These are phyloP conservation scores for Oostethus manadensis DNA, from an alignment of 2,113 vertebrate genomes.

Conservation along the genomic window DNA sequence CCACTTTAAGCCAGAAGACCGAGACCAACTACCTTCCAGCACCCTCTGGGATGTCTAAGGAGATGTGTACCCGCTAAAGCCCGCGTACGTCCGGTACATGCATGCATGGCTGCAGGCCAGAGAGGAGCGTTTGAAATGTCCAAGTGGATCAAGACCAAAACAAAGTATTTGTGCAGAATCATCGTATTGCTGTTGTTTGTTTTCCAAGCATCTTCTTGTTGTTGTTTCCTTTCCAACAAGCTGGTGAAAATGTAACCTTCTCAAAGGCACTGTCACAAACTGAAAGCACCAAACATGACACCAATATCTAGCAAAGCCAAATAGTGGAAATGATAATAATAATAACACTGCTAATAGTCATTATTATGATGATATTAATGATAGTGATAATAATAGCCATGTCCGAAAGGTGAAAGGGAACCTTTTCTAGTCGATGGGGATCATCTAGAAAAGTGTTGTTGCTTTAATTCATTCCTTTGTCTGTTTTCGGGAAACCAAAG, in stretches of 20 bases:
- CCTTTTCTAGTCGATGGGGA: slow-evolving; percentile 67
- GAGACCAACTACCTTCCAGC: slow-evolving; percentile 97
- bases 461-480: slow-evolving; percentile 79
- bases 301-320: slow-evolving; percentile 99
- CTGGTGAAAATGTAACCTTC: slow-evolving; percentile 92
- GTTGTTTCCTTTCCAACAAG: slow-evolving; percentile 67
- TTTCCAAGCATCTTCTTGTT: slow-evolving; percentile 40
- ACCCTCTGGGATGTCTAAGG: slow-evolving; percentile 92
- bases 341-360: slow-evolving; percentile 65
- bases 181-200: slow-evolving; percentile 85
- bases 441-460: slow-evolving; percentile 62
- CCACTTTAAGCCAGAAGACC: slow-evolving; percentile 91
- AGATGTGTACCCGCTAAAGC: not conserved
- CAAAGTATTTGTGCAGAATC: slow-evolving; percentile 84
- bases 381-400: slow-evolving; percentile 90
- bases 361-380: not conserved
- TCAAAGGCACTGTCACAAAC: slow-evolving; percentile 80
- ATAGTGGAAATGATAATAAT: slow-evolving; percentile 80
- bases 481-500: slow-evolving; percentile 99
- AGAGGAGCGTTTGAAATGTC: slow-evolving; percentile 68
- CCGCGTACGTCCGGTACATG: too few relatives aligned
- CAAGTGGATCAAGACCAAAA: slow-evolving; percentile 97
- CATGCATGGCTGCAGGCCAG: not conserved
- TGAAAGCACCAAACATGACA: slow-evolving; percentile 92
- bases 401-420: slow-evolving; percentile 70